A percentile compares a stretch with the other conserved stretches of the same genome.
These are phyloP conservation scores for Cosmia pyralina DNA, from an alignment of 2,888 invertebrate species.

Conservation along the genomic window DNA sequence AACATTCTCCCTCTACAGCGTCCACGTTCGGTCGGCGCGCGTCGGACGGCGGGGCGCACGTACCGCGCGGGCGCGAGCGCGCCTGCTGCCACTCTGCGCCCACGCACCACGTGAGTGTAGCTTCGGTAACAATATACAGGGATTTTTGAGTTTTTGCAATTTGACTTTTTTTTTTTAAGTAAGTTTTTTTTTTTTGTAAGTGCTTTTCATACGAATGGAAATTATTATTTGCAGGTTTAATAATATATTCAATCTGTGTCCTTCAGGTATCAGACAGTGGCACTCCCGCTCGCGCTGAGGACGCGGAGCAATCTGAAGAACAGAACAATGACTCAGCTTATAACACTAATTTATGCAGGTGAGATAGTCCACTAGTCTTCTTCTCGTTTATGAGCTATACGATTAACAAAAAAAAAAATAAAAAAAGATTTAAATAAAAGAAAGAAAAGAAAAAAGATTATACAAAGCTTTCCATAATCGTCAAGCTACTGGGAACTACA, in stretches of 20 bases:
- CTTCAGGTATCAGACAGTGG: constrained; percentile 83
- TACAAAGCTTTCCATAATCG: too few relatives aligned
- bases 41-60: constrained; percentile 98
- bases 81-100: constrained; percentile 87
- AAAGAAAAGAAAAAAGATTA: too few relatives aligned
- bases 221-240: too few relatives aligned
- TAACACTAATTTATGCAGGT: constrained; percentile 83
- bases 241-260: neutral
- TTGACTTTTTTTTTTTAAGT: too few relatives aligned
- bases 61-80: constrained; percentile 90
- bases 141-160: too few relatives aligned
- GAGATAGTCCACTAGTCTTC: neutral
- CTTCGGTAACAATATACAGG: too few relatives aligned
- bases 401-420: too few relatives aligned
- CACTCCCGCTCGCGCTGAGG: constrained; percentile 70
- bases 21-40: constrained; percentile 97
- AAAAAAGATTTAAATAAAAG: too few relatives aligned
- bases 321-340: constrained; percentile 79
- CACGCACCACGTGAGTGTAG: constrained; percentile 81
- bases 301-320: constrained; percentile 78
- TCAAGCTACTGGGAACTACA: too few relatives aligned
- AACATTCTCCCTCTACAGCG: constrained; percentile 78
- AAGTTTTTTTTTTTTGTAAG: too few relatives aligned
- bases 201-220: too few relatives aligned
- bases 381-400: too few relatives aligned